phyloP scores from a whole-genome alignment of 2,797 vertebrate species.

The Sylvia borin region DNA sequence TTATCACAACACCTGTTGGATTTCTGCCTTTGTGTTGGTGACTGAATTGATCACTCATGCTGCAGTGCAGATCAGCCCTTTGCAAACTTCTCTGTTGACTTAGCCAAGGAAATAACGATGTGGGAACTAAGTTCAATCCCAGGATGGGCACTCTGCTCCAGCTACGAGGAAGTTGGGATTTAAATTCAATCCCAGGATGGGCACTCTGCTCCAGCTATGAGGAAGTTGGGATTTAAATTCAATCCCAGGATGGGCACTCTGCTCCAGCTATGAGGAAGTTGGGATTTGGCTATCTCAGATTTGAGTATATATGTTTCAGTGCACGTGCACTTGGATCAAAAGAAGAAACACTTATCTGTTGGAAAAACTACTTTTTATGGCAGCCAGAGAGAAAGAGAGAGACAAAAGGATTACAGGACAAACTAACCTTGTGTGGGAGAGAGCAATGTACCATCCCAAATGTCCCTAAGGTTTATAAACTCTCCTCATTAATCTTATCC shows the following conservation, averaged over 20 bases:
- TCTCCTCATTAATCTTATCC: background rate
- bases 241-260: background rate
- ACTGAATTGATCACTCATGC: background rate
- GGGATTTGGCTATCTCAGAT: background rate
- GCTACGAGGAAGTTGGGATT: background rate
- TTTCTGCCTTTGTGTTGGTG: background rate
- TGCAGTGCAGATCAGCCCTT: background rate
- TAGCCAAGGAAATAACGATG: background rate
- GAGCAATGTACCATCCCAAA: background rate
- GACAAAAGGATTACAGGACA: background rate
- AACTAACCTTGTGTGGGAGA: background rate
- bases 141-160: background rate
- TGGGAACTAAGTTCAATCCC: background rate
- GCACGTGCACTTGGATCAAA: background rate
- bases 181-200: background rate
- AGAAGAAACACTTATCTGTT: background rate
- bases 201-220: background rate
- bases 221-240: background rate
- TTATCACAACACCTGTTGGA: background rate
- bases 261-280: background rate
- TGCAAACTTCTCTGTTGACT: background rate
- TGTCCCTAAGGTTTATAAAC: background rate
- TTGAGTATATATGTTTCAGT: background rate
- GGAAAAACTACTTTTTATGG: background rate
- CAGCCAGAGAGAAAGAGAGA: background rate